Base-by-base conservation (phyloP, 1,140 invertebrate genomes). In the Drosophila kikkawai region DNA sequence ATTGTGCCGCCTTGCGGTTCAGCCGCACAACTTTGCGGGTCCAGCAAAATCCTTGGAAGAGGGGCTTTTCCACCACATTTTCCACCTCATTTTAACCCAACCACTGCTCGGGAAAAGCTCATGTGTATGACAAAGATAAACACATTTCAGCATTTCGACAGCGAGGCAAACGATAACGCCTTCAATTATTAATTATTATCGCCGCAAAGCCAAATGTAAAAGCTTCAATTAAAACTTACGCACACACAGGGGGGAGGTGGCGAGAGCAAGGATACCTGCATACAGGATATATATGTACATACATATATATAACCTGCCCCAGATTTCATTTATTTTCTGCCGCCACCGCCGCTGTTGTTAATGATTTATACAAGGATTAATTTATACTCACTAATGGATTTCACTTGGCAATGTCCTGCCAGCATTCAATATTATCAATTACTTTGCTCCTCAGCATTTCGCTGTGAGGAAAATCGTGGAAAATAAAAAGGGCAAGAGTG, bases 331-430 rank as follows among this genome's bases (percentile, higher is more conserved):
- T 53, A 12, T 58, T 66, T 44, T 39, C 47, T 42, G 42, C 63
- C 22, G 7, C 9, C 3, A 11, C 11, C 7, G 22, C 36, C 11
- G 29, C 29, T 60, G 56, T 71, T 84, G 75, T 81, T 76, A 90
- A 90, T 90, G 79, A 81, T 81, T 88, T 79, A 90, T 85, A 81
- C 81, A 90, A 73, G 85, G 81, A 83, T 90, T 85, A 82, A 88
- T 85, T 90, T 85, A 90, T 88, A 90, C 81, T 90, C 86, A 88
- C 85, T 85, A 88, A 88, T 88, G 85, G 85, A 90, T 90, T 88
- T 82, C 78, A 60, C 66, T 76, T 45, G 61, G 55, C 77, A 59
- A 68, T 80, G 69, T 50, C 66, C 75, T 77, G 75, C 34, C 44
- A 45, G 85, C 74, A 73, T 88, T 76, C 75, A 82, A 88, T 88